Evolutionary conservation across 2,797 vertebrate genomes (phyloP).

Genomic region (Mallotus villosus): DNA sequence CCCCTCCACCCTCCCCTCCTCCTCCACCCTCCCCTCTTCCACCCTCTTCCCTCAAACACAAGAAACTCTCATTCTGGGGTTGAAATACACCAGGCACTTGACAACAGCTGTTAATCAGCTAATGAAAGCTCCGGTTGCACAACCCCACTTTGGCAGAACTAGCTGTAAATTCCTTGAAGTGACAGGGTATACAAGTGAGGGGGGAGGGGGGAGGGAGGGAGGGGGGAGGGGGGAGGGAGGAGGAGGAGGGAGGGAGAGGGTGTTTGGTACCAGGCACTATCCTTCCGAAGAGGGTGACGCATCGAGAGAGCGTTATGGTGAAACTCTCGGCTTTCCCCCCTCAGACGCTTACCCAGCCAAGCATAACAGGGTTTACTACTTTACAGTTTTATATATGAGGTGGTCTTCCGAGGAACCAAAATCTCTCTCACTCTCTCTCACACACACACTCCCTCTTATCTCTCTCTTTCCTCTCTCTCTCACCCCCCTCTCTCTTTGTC

Average conservation of each 20-base stretch:
- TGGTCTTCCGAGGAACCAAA: constrained; percentile 27
- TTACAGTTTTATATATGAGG: not conserved
- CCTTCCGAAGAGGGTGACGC: constrained; percentile 65
- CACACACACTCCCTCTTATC: not conserved
- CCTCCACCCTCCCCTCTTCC: constrained; percentile 46
- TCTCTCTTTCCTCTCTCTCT: not conserved
- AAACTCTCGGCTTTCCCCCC: constrained; percentile 48
- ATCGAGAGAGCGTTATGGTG: constrained; percentile 53
- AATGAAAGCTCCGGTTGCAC: constrained; percentile 69
- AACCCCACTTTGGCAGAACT: constrained; percentile 63
- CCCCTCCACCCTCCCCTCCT: no score
- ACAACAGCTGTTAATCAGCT: constrained; percentile 77
- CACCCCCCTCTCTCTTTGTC: not conserved
- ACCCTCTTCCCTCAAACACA: not conserved
- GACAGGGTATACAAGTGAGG: constrained; percentile 52
- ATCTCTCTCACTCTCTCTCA: not conserved
- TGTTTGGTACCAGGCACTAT: constrained; percentile 74
- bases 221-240: constrained; percentile 46
- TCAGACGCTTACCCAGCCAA: constrained; percentile 31
- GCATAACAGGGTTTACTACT: constrained; percentile 22
- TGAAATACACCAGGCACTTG: constrained; percentile 72
- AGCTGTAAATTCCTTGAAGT: constrained; percentile 66
- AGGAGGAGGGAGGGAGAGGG: constrained; percentile 39
- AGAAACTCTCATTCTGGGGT: constrained; percentile 57
- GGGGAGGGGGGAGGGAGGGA: constrained; percentile 49